Conservation (phyloP, 2,113 vertebrate species). For the Gobius niger region DNA sequence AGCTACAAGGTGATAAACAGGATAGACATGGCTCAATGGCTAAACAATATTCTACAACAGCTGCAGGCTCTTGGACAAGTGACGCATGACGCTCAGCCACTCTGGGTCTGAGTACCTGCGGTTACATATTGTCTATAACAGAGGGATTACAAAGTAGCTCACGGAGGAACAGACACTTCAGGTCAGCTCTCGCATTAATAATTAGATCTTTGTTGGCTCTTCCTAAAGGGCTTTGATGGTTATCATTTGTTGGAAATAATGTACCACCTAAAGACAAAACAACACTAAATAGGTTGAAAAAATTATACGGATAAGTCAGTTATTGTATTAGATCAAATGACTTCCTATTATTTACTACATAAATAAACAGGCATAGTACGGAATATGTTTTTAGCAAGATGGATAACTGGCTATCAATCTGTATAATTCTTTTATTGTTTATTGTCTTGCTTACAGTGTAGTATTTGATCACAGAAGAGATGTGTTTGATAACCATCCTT, state of each 20-base stretch:
- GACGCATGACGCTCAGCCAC: slow-evolving; percentile 39
- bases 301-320: slow-evolving; percentile 62
- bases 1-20: slow-evolving; percentile 53
- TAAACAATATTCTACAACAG: slow-evolving; percentile 38
- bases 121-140: slow-evolving; percentile 42
- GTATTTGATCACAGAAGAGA: not conserved
- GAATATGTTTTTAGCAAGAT: not conserved
- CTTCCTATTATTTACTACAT: slow-evolving; percentile 43
- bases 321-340: slow-evolving; percentile 51
- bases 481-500: slow-evolving; percentile 38
- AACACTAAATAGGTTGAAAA: slow-evolving; percentile 59
- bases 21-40: slow-evolving; percentile 29
- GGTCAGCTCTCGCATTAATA: slow-evolving; percentile 62
- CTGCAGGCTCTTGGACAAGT: slow-evolving; percentile 52
- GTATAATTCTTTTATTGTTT: not conserved
- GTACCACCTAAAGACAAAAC: slow-evolving; percentile 71
- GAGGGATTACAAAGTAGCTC: slow-evolving; percentile 39
- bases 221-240: slow-evolving; percentile 61
- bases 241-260: slow-evolving; percentile 73
- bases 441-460: not conserved
- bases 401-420: not conserved
- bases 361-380: not conserved
- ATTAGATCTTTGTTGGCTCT: slow-evolving; percentile 64
- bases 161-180: slow-evolving; percentile 49
- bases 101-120: slow-evolving; percentile 52